Conservation (phyloP, 2,797 vertebrate species). For the Cygnus olor region DNA sequence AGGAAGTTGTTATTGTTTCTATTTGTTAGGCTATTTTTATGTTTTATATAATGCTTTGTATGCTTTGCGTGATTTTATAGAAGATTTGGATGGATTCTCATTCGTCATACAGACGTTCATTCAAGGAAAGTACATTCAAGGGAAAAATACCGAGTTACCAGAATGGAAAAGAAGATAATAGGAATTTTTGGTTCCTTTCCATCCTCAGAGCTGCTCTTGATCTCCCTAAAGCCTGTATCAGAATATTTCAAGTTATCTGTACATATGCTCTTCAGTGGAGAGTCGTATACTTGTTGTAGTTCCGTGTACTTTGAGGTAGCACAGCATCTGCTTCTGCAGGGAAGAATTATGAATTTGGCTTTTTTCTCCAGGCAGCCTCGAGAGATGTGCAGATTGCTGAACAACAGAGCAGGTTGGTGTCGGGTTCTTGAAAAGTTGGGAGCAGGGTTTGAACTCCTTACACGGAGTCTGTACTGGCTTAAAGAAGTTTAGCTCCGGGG, state of each 20-base stretch:
- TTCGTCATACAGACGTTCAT: background rate
- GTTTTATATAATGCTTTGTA: background rate
- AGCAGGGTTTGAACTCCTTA: background rate
- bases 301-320: slow-evolving; percentile 33
- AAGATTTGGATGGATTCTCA: background rate
- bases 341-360: background rate
- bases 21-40: background rate
- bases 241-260: slow-evolving; percentile 11
- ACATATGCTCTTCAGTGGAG: background rate
- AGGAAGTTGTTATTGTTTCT: background rate
- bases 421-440: background rate
- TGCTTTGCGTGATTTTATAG: background rate
- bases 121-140: background rate
- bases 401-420: background rate
- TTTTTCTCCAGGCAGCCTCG: background rate
- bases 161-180: background rate
- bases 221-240: slow-evolving; percentile 12
- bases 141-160: background rate
- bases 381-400: slow-evolving; percentile 15
- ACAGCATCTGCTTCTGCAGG: background rate
- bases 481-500: background rate
- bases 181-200: background rate
- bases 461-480: fast-evolving
- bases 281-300: background rate
- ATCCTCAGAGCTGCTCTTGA: slow-evolving; percentile 3